These are phyloP conservation scores for Prinia subflava DNA, from an alignment of 2,113 vertebrate species.

Conservation along the genomic window DNA sequence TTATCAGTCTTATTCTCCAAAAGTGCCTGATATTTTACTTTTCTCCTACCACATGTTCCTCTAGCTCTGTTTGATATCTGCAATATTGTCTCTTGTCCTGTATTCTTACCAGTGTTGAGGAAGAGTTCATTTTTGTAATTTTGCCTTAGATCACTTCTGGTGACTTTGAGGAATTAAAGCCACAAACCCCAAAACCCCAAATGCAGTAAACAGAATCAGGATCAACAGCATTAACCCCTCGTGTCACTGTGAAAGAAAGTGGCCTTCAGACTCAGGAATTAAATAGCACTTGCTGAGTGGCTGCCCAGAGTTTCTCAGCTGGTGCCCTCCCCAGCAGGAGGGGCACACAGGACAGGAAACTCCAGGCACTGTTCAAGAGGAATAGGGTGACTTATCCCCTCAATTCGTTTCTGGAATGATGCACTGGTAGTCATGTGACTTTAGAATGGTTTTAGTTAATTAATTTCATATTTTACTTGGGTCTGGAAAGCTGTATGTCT, in stretches of 20 bases:
- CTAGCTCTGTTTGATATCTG: background rate
- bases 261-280: background rate
- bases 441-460: background rate
- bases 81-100: background rate
- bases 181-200: background rate
- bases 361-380: background rate
- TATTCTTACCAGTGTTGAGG: background rate
- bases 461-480: background rate
- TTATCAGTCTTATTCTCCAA: background rate
- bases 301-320: background rate
- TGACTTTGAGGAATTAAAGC: background rate
- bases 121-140: background rate
- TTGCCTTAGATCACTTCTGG: background rate
- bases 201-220: background rate
- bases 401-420: background rate
- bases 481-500: background rate
- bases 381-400: background rate
- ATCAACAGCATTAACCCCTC: background rate
- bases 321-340: background rate
- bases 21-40: constrained; percentile 1
- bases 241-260: background rate
- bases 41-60: background rate
- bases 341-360: background rate
- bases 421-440: background rate
- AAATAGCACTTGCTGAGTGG: background rate